Evolutionary conservation across 2,888 invertebrate genomes (phyloP), one percentile per base, ranked within the genome.

Genomic region (Sphaeridia pumilis): DNA sequence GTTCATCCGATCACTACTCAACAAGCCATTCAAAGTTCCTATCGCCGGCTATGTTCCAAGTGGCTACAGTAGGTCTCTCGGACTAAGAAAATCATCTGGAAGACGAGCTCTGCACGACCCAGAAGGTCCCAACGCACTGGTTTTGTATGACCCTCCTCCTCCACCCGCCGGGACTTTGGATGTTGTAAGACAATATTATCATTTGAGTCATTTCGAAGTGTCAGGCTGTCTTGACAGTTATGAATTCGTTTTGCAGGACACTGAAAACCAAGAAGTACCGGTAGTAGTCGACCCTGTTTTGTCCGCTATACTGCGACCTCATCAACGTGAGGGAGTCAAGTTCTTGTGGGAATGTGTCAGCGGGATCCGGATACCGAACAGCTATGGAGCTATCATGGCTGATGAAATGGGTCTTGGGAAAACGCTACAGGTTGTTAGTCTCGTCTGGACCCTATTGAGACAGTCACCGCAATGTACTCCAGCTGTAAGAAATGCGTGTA

Each of bases 331-430:
- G 76, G 98, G 98, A 31, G 97, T 98, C 0, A 88, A 88, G 69
- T 98, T 98, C 70, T 95, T 98, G 94, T 98, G 93, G 69, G 94
- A 98, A 69, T 98, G 97, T 74, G 94, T 97, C 2, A 92, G 88
- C 7, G 98, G 97, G 1, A 75, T 78, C 35, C 84, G 89, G 66
- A 90, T 93, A 63, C 83, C 85, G 53, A 78, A 80, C 56, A 84
- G 84, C 26, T 84, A 78, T 70, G 98, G 98, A 1, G 98, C 97
- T 67, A 98, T 98, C 44, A 98, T 98, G 97, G 98, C 98, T 2
- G 98, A 98, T 73, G 98, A 98, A 77, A 98, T 98, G 97, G 95
- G 88, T 4, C 28, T 58, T 38, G 60, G 62, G 10, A 99, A 98
- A 73, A 98, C 98, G 0, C 73, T 98, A 10, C 98, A 98, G 70